These are phyloP conservation scores for Meloe dianella DNA, from an alignment of 2,888 invertebrate genomes.

Conservation along the genomic window DNA sequence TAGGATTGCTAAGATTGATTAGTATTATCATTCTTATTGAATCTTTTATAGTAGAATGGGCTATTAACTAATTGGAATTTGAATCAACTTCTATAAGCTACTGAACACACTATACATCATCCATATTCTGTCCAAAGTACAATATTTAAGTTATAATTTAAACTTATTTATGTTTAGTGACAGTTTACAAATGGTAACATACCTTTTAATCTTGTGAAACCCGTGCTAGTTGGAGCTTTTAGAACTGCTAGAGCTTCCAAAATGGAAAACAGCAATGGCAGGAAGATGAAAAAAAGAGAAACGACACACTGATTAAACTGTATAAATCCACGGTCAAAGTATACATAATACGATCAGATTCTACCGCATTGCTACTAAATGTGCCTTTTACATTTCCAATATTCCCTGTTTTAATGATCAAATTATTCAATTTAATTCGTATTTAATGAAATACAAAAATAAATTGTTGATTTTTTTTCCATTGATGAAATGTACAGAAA, in stretches of 20 bases:
- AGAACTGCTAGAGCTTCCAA: background rate
- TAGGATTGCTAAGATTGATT: no score
- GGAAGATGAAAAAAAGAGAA: background rate
- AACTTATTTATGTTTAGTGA: background rate
- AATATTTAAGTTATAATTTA: background rate
- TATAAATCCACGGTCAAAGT: slow-evolving; percentile 30
- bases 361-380: background rate
- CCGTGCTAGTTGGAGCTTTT: background rate
- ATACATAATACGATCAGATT: slow-evolving; percentile 24
- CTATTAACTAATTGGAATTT: no score
- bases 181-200: background rate
- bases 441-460: background rate
- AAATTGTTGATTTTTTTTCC: background rate
- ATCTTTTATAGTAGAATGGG: no score
- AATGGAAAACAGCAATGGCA: background rate
- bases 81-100: background rate
- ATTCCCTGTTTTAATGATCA: background rate
- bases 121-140: background rate
- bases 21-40: no score
- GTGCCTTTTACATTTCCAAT: background rate
- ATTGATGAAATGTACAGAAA: background rate
- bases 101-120: background rate
- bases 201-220: slow-evolving; percentile 2
- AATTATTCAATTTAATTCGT: slow-evolving; percentile 2
- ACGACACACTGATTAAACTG: background rate